A percentile compares a stretch with the other conserved stretches of the same genome.
Evolutionary conservation across 2,113 vertebrate species (phyloP).

Genomic region (Carettochelys insculpta): DNA sequence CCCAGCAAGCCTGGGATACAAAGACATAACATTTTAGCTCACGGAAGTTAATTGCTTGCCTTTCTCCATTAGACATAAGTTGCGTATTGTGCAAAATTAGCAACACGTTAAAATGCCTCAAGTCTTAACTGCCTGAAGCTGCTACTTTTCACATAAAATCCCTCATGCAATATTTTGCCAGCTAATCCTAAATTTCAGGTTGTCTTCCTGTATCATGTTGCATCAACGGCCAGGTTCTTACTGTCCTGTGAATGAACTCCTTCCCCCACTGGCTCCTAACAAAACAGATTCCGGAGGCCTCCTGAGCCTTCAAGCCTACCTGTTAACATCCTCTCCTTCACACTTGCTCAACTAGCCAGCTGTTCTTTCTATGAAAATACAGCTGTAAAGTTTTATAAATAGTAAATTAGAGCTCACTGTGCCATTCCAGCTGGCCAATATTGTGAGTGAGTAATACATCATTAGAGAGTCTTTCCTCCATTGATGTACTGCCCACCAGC

Average conservation of each 20-base stretch:
- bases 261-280: background rate
- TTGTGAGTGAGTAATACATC: conserved; percentile 56
- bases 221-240: background rate
- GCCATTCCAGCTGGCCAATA: conserved; percentile 61
- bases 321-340: conserved; percentile 77
- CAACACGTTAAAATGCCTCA: background rate
- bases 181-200: background rate
- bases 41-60: background rate
- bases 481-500: conserved; percentile 43
- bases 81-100: background rate
- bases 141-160: background rate
- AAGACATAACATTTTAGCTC: background rate
- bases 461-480: conserved; percentile 35
- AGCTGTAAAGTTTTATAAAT: conserved; percentile 73
- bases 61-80: background rate
- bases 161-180: background rate
- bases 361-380: conserved; percentile 71
- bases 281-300: conserved; percentile 3
- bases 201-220: background rate
- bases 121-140: background rate
- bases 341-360: conserved; percentile 66
- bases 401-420: conserved; percentile 72
- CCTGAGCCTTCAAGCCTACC: conserved; percentile 47
- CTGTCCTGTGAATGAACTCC: conserved; percentile 50
- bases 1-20: background rate